A percentile compares a stretch with the other conserved stretches of the same genome.
phyloP scores from a whole-genome alignment of 2,888 invertebrate species.

The Drosophila anomalipes region DNA sequence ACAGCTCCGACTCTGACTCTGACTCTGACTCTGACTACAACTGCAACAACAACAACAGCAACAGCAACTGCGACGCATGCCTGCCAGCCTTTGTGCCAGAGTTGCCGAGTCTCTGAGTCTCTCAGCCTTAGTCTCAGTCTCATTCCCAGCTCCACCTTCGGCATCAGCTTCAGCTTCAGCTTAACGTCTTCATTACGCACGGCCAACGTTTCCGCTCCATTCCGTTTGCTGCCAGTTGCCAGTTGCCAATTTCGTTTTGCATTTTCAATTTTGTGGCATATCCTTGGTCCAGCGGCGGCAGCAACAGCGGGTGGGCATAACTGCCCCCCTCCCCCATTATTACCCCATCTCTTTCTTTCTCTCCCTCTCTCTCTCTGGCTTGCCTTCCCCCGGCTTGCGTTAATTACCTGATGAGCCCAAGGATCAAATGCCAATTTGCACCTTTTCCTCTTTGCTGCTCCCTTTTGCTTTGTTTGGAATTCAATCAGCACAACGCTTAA shows the following conservation, averaged over 20 bases:
- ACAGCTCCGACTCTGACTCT: constrained; percentile 7
- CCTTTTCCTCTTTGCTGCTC: constrained; percentile 1
- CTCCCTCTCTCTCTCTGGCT: not conserved
- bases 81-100: constrained; percentile 51
- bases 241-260: constrained; percentile 78
- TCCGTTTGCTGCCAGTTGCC: constrained; percentile 36
- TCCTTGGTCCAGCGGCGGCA: constrained; percentile 53
- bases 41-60: not conserved
- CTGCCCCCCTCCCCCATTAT: not conserved
- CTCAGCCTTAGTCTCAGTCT: not conserved
- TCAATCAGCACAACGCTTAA: constrained; percentile 32
- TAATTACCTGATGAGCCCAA: constrained; percentile 69
- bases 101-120: constrained; percentile 11
- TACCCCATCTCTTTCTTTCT: not conserved
- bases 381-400: constrained; percentile 14
- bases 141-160: constrained; percentile 13
- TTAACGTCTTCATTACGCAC: constrained; percentile 80
- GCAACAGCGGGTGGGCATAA: constrained; percentile 65
- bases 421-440: constrained; percentile 62
- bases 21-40: not conserved
- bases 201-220: constrained; percentile 58
- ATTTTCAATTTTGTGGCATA: constrained; percentile 80
- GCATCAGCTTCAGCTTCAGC: constrained; percentile 55
- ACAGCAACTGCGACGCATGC: constrained; percentile 61
- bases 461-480: not conserved